A percentile compares a stretch with the other conserved stretches of the same genome.
phyloP scores from a whole-genome alignment of 2,797 vertebrate genomes.

The Pangasius krempfi region DNA sequence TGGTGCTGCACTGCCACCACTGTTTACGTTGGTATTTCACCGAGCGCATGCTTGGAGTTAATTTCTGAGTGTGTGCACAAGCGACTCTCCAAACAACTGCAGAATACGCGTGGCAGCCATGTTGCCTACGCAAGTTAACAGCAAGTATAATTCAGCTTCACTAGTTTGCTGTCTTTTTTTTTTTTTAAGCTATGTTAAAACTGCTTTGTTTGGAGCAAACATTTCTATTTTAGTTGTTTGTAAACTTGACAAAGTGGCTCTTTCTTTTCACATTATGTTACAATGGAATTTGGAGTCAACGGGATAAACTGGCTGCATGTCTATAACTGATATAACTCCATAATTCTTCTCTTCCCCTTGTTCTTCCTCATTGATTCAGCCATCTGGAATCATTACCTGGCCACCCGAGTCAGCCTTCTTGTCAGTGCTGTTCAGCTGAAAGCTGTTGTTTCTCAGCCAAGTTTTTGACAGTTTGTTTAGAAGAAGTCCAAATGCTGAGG shows the following conservation, averaged over 20 bases:
- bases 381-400: conserved; percentile 47
- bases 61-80: not conserved
- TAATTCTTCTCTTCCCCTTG: not conserved
- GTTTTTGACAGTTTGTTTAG: conserved; percentile 20
- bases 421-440: not conserved
- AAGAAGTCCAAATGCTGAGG: not conserved
- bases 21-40: not conserved
- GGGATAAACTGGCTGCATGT: not conserved
- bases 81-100: not conserved
- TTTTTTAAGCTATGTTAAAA: not conserved
- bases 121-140: not conserved
- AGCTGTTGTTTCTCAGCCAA: conserved; percentile 15
- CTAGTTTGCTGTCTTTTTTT: not conserved
- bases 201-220: not conserved
- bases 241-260: not conserved
- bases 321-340: not conserved
- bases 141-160: not conserved
- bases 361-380: conserved; percentile 24
- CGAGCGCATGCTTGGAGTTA: not conserved
- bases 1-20: not conserved
- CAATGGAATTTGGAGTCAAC: not conserved
- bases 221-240: not conserved
- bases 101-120: not conserved
- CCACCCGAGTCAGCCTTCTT: not conserved
- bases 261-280: not conserved